A percentile compares a stretch with the other conserved stretches of the same genome.
Conservation (phyloP, 2,888 invertebrate species). For the Caenorhabditis afra region DNA sequence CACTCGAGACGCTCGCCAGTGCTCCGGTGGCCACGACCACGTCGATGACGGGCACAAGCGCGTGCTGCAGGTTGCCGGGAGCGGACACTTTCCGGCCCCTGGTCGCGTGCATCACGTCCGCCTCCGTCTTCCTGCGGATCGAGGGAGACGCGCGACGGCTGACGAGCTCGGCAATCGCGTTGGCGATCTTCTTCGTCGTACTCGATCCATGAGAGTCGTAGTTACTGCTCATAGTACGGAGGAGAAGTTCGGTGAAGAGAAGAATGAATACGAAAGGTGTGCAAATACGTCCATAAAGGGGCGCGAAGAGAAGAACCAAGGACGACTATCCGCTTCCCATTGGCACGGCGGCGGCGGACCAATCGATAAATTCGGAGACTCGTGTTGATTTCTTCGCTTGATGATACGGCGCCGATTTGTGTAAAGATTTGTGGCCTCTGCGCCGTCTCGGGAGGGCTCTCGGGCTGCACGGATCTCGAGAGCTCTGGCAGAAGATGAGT, state of each 20-base stretch:
- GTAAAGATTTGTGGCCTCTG: constrained; percentile 49
- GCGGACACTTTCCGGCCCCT: constrained; percentile 59
- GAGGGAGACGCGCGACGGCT: constrained; percentile 59
- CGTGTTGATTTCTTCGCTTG: constrained; percentile 37
- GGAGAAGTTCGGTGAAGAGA: not conserved
- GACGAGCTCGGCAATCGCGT: constrained; percentile 64
- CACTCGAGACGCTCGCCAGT: constrained; percentile 44
- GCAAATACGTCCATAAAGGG: constrained; percentile 53
- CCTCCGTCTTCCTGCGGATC: constrained; percentile 50
- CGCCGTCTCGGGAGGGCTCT: constrained; percentile 8
- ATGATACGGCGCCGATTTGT: constrained; percentile 48
- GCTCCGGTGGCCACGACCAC: constrained; percentile 58
- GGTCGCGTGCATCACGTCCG: constrained; percentile 28
- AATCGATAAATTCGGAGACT: constrained; percentile 31
- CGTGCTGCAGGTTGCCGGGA: constrained; percentile 62
- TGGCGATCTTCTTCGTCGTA: constrained; percentile 58
- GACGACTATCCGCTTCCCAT: constrained; percentile 5
- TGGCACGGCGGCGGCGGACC: no score
- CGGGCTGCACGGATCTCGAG: constrained; percentile 26
- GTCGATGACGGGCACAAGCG: constrained; percentile 59
- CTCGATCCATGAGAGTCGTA: constrained; percentile 33
- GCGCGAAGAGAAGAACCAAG: not conserved
- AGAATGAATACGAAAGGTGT: constrained; percentile 36
- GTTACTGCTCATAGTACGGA: constrained; percentile 28
- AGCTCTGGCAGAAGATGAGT: constrained; percentile 38